Evolutionary conservation across 2,113 vertebrate genomes (phyloP).

Genomic region (Uria lomvia): DNA sequence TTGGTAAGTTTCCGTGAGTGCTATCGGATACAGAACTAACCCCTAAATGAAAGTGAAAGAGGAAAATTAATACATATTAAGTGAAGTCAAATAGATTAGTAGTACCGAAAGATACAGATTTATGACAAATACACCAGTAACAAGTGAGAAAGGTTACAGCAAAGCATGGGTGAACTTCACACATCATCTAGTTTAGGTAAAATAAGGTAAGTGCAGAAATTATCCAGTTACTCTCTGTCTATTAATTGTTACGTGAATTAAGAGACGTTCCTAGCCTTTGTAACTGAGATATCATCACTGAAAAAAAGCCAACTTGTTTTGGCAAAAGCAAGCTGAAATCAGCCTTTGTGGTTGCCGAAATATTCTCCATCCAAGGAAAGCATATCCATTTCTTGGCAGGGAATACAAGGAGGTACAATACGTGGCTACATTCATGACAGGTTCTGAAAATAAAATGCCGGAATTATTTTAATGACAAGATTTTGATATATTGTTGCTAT

Average conservation of each 20-base stretch:
- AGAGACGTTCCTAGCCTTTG: conserved; percentile 1
- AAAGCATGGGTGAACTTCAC: not conserved
- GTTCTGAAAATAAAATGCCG: conserved; percentile 44
- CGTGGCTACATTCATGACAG: not conserved
- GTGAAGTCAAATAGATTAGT: not conserved
- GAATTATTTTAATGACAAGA: not conserved
- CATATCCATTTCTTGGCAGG: not conserved
- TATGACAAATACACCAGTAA: not conserved
- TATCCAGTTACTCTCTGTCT: not conserved
- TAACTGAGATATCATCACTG: not conserved
- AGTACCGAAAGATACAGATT: not conserved
- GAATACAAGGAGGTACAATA: conserved; percentile 4
- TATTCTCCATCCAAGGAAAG: not conserved
- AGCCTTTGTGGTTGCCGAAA: not conserved
- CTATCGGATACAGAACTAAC: not conserved
- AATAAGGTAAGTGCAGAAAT: not conserved
- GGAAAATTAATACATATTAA: not conserved
- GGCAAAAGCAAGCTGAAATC: conserved; percentile 1
- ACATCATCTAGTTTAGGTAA: not conserved
- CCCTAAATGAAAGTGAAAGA: not conserved
- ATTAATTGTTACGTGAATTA: not conserved
- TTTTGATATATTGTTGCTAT: not conserved
- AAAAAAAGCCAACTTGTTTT: not conserved
- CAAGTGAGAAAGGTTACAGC: not conserved
- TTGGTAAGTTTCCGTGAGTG: not conserved